Percentiles rank a stretch among this genome's conserved stretches.
phyloP scores from a whole-genome alignment of 2,888 invertebrate genomes.

The Rhagonycha fulva region DNA sequence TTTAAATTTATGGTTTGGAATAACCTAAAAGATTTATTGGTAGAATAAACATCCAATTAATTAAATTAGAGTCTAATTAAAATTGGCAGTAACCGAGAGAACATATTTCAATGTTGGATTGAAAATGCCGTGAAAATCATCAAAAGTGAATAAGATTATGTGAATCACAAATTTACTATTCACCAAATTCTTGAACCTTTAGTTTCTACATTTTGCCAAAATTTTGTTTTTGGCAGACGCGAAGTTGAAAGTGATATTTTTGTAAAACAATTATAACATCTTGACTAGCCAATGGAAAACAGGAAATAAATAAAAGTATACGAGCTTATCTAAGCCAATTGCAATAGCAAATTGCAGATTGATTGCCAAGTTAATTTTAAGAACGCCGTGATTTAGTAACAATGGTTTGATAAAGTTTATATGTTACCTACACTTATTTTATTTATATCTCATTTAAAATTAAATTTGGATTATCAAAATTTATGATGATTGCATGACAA shows the following conservation, averaged over 20 bases:
- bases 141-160: not conserved
- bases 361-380: conserved; percentile 22
- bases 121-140: not conserved
- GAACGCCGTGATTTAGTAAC: conserved; percentile 5
- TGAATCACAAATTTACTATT: conserved; percentile 21
- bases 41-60: not conserved
- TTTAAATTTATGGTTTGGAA: not conserved
- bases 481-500: not conserved
- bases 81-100: not conserved
- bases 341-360: conserved; percentile 9
- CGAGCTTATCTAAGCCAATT: conserved; percentile 6
- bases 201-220: conserved; percentile 24
- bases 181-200: conserved; percentile 19
- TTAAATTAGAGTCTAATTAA: not conserved
- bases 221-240: conserved; percentile 14
- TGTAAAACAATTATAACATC: conserved; percentile 16
- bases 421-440: not conserved
- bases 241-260: conserved; percentile 18
- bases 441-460: not conserved
- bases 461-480: not conserved
- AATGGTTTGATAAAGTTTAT: not conserved
- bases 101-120: not conserved
- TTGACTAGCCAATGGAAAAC: conserved; percentile 7
- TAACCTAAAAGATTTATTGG: not conserved
- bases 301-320: conserved; percentile 18